phyloP scores from a whole-genome alignment of 1,140 invertebrate genomes.

The Varroa destructor region DNA sequence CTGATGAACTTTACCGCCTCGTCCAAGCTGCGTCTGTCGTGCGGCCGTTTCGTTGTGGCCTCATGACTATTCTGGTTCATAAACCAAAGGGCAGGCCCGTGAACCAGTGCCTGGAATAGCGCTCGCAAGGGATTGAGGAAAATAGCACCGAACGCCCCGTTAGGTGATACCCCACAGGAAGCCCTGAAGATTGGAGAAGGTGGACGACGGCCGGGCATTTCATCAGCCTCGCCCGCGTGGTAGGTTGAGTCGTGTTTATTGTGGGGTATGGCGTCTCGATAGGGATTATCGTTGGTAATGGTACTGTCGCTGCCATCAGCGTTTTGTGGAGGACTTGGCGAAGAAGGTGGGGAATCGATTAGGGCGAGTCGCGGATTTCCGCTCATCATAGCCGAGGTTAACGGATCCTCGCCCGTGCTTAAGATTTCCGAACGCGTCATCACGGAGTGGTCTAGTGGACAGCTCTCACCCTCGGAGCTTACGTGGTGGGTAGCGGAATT shows the following conservation, averaged over 20 bases:
- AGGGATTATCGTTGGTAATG: too few species aligned
- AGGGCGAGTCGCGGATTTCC: neutral
- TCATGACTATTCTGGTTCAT: constrained; percentile 23
- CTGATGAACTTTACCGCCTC: constrained; percentile 25
- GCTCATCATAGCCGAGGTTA: neutral
- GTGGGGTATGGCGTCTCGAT: too few species aligned
- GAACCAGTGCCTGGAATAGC: constrained; percentile 16
- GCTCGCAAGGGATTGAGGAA: constrained; percentile 16
- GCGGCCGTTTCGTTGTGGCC: neutral
- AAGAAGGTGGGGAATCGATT: constrained; percentile 6
- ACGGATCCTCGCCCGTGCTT: neutral
- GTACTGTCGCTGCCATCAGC: neutral
- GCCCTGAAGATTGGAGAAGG: constrained; percentile 10
- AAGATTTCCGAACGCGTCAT: constrained; percentile 20
- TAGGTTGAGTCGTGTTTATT: too few species aligned
- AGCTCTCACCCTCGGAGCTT: constrained; percentile 23
- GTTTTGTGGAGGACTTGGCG: constrained; percentile 2
- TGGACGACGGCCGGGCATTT: constrained; percentile 3
- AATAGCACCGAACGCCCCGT: constrained; percentile 19
- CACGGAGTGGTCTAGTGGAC: constrained; percentile 21
- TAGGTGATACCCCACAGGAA: constrained; percentile 14
- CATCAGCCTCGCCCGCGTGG: too few species aligned
- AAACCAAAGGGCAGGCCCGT: constrained; percentile 24
- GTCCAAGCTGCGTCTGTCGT: constrained; percentile 1
- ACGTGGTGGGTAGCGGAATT: too few species aligned